A percentile compares a stretch with the other conserved stretches of the same genome.
phyloP scores from a whole-genome alignment of 2,797 vertebrate species.

The Poecilia picta region DNA sequence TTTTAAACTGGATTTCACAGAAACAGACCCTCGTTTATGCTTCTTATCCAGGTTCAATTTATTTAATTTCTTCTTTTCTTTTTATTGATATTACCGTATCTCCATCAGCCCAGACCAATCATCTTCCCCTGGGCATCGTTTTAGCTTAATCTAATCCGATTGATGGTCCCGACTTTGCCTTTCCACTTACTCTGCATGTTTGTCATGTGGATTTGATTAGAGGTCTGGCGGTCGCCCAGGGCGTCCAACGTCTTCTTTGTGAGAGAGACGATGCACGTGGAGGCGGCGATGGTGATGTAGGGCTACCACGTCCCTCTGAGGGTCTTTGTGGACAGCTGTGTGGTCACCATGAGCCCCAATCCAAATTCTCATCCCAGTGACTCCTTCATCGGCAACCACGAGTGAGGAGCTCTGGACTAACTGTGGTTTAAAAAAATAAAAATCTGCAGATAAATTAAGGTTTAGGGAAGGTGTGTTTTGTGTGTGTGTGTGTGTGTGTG shows the following conservation, averaged over 20 bases:
- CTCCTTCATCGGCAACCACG: slow-evolving; percentile 67
- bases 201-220: slow-evolving; percentile 58
- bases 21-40: slow-evolving; percentile 21
- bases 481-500: background rate
- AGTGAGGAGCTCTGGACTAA: slow-evolving; percentile 44
- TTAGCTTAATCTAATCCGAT: slow-evolving; percentile 47
- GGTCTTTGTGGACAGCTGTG: slow-evolving; percentile 72
- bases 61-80: slow-evolving; percentile 41
- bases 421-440: background rate
- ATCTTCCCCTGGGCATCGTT: slow-evolving; percentile 35
- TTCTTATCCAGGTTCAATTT: slow-evolving; percentile 38
- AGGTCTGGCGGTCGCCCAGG: slow-evolving; percentile 70
- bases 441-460: too few species aligned
- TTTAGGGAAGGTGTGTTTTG: background rate
- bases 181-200: slow-evolving; percentile 30
- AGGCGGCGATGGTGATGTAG: slow-evolving; percentile 54
- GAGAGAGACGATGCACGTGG: slow-evolving; percentile 62
- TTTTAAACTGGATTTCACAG: slow-evolving; percentile 24
- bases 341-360: slow-evolving; percentile 48
- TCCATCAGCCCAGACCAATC: slow-evolving; percentile 15
- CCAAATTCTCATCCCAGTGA: slow-evolving; percentile 48
- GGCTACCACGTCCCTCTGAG: slow-evolving; percentile 60
- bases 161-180: slow-evolving; percentile 35
- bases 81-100: slow-evolving; percentile 30
- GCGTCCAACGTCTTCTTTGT: slow-evolving; percentile 53